These are phyloP conservation scores for Toxotes jaculatrix DNA, from an alignment of 2,113 vertebrate species.

Conservation along the genomic window DNA sequence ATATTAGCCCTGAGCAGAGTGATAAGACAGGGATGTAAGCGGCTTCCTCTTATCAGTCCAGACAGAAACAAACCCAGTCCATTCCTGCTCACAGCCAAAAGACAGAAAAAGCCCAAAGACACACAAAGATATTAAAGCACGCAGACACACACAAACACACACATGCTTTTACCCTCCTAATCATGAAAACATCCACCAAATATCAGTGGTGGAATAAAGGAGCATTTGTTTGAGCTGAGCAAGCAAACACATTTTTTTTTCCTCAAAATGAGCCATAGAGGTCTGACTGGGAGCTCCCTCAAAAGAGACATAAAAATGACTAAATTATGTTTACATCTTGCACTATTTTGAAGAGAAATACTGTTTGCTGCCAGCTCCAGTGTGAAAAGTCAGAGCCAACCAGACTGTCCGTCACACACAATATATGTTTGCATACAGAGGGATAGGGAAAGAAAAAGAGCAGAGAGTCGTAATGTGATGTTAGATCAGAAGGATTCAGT, in stretches of 20 bases:
- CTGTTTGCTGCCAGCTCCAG: slow-evolving; percentile 14
- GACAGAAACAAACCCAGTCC: slow-evolving; percentile 77
- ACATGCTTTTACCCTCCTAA: slow-evolving; percentile 27
- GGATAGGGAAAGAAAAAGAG: neutral
- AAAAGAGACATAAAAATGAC: slow-evolving; percentile 18
- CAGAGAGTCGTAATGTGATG: slow-evolving; percentile 13
- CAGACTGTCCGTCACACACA: slow-evolving; percentile 12
- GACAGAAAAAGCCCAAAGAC: slow-evolving; percentile 58
- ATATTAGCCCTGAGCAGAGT: slow-evolving; percentile 80
- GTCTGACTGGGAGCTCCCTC: slow-evolving; percentile 16
- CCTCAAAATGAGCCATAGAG: neutral
- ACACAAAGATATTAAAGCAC: slow-evolving; percentile 20
- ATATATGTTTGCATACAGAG: slow-evolving; percentile 6
- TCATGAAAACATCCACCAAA: slow-evolving; percentile 38
- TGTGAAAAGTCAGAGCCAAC: neutral
- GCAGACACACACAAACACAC: slow-evolving; percentile 5
- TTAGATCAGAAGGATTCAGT: slow-evolving; percentile 50
- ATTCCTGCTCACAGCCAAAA: slow-evolving; percentile 68
- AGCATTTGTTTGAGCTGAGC: slow-evolving; percentile 55
- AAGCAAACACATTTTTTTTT: slow-evolving; percentile 36
- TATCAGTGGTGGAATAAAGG: slow-evolving; percentile 25
- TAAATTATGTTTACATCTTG: slow-evolving; percentile 10
- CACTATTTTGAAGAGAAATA: slow-evolving; percentile 15
- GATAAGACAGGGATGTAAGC: slow-evolving; percentile 81
- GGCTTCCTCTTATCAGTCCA: slow-evolving; percentile 82